Conservation (phyloP, 1,140 invertebrate genomes). For the Radopholus similis region DNA sequence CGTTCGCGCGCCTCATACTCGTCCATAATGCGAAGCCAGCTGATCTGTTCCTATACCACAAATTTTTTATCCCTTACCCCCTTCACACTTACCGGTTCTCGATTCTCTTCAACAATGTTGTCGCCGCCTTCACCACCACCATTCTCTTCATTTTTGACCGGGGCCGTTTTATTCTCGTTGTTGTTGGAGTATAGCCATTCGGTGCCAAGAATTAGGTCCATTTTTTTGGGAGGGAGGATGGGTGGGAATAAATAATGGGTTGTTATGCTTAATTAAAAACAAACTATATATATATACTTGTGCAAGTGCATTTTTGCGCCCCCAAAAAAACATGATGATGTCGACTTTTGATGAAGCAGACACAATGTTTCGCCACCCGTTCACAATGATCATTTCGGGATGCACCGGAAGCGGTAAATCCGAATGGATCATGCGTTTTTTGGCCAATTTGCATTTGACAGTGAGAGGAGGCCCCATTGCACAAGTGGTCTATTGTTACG, state of each 20-base stretch:
- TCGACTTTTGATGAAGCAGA: neutral
- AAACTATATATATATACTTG: neutral
- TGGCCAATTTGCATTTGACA: neutral
- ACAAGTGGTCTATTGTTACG: slow-evolving; percentile 24
- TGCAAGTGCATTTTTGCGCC: neutral
- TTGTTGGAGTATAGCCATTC: neutral
- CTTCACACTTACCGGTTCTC: too few species aligned
- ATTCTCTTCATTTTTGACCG: neutral
- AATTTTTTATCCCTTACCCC: too few species aligned
- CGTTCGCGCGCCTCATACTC: neutral
- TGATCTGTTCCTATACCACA: neutral
- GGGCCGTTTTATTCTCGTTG: neutral
- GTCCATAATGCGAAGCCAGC: neutral
- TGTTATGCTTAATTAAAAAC: neutral
- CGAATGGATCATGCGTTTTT: slow-evolving; percentile 15
- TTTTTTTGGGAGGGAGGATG: neutral
- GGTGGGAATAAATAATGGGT: neutral
- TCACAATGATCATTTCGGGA: slow-evolving; percentile 27
- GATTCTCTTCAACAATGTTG: too few species aligned
- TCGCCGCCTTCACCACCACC: neutral
- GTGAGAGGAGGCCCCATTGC: neutral
- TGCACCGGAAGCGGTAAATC: slow-evolving; percentile 28
- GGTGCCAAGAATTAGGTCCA: neutral
- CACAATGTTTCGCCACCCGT: slow-evolving; percentile 17
- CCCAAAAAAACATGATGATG: neutral